Conservation (phyloP, 2,888 invertebrate genomes). For the Brenthis daphne region DNA sequence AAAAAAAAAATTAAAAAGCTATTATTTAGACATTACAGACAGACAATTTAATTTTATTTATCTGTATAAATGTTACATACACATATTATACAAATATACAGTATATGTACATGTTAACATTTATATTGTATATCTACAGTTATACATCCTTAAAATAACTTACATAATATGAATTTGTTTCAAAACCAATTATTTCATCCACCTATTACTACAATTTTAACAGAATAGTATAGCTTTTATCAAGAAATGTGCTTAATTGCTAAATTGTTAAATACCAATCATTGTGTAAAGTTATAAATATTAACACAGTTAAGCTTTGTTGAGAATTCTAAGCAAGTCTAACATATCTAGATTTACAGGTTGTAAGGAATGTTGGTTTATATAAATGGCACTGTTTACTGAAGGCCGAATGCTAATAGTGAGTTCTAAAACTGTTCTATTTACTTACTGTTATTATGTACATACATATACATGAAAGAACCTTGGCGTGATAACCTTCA, state of each 20-base stretch:
- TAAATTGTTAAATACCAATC: conserved; percentile 6
- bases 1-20: too few species aligned
- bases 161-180: too few species aligned
- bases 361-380: conserved; percentile 24
- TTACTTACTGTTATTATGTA: neutral
- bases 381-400: conserved; percentile 18
- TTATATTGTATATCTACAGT: too few species aligned
- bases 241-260: neutral
- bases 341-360: conserved; percentile 13
- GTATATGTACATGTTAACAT: too few species aligned
- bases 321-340: conserved; percentile 10
- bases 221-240: conserved; percentile 8
- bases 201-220: too few species aligned
- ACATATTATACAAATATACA: too few species aligned
- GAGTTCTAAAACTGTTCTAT: conserved; percentile 16
- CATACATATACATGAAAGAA: neutral
- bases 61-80: too few species aligned
- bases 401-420: conserved; percentile 26
- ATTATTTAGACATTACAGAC: too few species aligned
- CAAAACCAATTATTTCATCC: too few species aligned
- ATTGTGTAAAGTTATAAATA: conserved; percentile 4
- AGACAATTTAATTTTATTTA: too few species aligned
- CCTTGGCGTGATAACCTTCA: conserved; percentile 1
- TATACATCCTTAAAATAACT: too few species aligned
- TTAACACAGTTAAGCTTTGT: conserved; percentile 10